A percentile compares a stretch with the other conserved stretches of the same genome.
phyloP scores from a whole-genome alignment of 2,888 invertebrate species.

The Parapristionchus giblindavisi region DNA sequence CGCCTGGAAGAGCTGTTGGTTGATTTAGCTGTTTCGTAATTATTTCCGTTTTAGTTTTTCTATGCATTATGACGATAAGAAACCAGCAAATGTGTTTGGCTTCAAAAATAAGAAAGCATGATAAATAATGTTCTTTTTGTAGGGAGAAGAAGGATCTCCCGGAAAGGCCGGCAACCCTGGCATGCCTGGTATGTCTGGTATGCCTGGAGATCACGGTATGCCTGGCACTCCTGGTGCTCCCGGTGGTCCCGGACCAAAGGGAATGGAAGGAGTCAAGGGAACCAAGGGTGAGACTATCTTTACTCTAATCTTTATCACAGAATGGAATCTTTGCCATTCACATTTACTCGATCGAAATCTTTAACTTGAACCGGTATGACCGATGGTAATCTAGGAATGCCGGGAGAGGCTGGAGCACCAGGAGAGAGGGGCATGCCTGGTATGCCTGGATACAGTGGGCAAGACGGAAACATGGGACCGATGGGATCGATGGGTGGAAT shows the following conservation, averaged over 20 bases:
- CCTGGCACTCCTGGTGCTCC: constrained; percentile 14
- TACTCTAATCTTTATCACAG: not conserved
- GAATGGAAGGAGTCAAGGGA: constrained; percentile 33
- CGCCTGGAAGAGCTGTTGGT: constrained; percentile 25
- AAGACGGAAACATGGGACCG: constrained; percentile 21
- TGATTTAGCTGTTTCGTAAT: not conserved
- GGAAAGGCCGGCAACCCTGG: constrained; percentile 34
- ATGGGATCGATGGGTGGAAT: constrained; percentile 32
- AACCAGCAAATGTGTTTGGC: too few species aligned
- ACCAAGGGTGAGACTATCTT: constrained; percentile 8
- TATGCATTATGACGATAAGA: too few species aligned
- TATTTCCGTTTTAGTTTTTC: not conserved
- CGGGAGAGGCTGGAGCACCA: constrained; percentile 2
- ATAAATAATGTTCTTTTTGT: not conserved
- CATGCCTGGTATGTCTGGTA: constrained; percentile 35
- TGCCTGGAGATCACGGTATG: constrained; percentile 36
- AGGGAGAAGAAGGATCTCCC: constrained; percentile 28
- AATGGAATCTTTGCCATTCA: not conserved
- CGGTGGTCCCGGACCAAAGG: constrained; percentile 33
- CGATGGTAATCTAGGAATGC: constrained; percentile 22
- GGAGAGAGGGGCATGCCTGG: constrained; percentile 33
- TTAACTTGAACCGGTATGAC: not conserved
- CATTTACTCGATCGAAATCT: not conserved
- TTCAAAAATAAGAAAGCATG: not conserved
- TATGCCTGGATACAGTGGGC: constrained; percentile 34